Conservation (phyloP, 2,797 vertebrate genomes). For the Falco cherrug region DNA sequence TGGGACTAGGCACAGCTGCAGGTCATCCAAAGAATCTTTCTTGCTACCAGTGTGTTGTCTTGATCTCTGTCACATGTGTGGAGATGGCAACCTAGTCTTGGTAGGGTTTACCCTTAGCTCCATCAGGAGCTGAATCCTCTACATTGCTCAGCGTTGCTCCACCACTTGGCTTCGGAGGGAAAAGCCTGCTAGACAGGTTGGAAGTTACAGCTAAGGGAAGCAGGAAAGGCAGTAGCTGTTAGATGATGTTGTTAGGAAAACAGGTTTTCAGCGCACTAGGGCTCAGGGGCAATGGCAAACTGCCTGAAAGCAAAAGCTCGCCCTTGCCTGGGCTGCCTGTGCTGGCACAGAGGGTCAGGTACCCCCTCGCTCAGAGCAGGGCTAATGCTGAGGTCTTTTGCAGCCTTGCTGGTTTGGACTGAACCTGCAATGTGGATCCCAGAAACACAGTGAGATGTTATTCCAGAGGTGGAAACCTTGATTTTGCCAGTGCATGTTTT, state of each 20-base stretch:
- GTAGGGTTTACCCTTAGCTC: not conserved
- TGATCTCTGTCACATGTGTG: not conserved
- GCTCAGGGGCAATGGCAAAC: not conserved
- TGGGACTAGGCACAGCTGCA: fast-evolving
- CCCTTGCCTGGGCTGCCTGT: not conserved
- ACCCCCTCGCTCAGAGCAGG: not conserved
- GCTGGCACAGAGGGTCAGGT: not conserved
- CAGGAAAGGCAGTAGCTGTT: not conserved
- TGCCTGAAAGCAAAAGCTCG: not conserved
- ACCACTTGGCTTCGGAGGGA: not conserved
- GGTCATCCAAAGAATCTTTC: not conserved
- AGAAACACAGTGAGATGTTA: not conserved
- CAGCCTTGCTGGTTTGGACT: not conserved
- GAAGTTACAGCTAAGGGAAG: not conserved
- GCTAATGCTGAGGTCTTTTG: not conserved
- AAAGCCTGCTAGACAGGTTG: not conserved
- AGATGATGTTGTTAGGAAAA: not conserved
- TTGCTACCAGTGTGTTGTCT: not conserved
- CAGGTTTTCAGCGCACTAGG: not conserved
- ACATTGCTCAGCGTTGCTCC: fast-evolving
- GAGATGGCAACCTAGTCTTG: not conserved
- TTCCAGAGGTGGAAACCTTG: not conserved
- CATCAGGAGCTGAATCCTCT: not conserved
- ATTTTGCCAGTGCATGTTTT: not conserved
- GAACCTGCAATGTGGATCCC: not conserved